Percentiles rank a stretch among this genome's conserved stretches.
These are phyloP conservation scores for Chloropsis cyanopogon DNA, from an alignment of 2,113 vertebrate species.

Conservation along the genomic window DNA sequence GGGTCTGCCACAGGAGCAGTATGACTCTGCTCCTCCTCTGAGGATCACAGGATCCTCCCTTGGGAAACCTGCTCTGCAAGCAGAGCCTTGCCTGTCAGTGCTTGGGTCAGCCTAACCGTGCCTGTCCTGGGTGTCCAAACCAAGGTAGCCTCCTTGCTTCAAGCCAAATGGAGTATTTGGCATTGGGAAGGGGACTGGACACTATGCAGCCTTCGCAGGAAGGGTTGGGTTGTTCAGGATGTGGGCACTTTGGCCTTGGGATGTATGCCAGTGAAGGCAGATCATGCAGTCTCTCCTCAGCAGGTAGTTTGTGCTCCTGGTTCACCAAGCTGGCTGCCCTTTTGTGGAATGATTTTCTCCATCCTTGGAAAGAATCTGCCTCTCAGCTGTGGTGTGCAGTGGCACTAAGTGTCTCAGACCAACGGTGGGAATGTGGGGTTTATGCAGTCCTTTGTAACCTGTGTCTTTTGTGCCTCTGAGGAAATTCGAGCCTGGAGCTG, in stretches of 20 bases:
- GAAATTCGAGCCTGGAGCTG: not conserved
- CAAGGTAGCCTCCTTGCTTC: not conserved
- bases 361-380: not conserved
- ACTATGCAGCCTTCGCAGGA: not conserved
- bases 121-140: not conserved
- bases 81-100: rapidly evolving
- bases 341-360: not conserved
- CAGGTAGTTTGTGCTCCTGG: not conserved
- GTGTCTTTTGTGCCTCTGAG: not conserved
- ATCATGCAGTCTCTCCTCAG: not conserved
- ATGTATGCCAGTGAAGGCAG: not conserved
- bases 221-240: not conserved
- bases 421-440: not conserved
- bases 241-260: rapidly evolving
- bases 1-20: not conserved
- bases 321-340: not conserved
- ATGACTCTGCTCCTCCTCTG: not conserved
- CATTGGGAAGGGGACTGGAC: not conserved
- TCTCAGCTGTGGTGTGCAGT: not conserved
- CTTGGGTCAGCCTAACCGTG: not conserved
- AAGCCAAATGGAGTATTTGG: not conserved
- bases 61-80: not conserved
- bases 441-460: not conserved
- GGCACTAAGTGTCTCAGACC: not conserved
- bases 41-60: not conserved